Conservation (phyloP, 2,113 vertebrate genomes). For the Martes martes region DNA sequence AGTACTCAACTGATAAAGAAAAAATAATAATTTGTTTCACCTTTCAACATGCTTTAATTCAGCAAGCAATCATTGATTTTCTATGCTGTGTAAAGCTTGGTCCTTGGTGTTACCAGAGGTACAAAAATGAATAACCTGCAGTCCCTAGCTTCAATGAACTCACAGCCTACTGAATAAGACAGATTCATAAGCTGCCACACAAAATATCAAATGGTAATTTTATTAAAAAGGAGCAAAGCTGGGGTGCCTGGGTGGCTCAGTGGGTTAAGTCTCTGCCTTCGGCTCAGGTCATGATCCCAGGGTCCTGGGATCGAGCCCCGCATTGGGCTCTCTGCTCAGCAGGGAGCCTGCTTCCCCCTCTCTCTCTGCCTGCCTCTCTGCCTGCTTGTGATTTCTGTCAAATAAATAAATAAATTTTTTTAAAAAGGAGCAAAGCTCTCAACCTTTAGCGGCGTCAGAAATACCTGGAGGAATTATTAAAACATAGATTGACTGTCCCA, state of each 20-base stretch:
- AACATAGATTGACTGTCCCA: not conserved
- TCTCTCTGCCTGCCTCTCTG: no score
- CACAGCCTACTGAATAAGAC: not conserved
- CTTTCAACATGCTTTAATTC: constrained; percentile 19
- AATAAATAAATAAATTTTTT: no score
- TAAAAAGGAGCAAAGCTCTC: not conserved
- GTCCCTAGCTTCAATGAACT: not conserved
- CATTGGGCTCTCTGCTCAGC: no score
- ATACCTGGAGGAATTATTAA: not conserved
- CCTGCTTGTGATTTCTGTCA: no score
- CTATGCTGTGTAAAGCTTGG: not conserved
- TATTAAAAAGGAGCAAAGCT: not conserved
- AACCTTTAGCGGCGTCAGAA: not conserved
- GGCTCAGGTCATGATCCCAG: no score
- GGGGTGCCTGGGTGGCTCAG: no score
- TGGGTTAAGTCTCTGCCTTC: no score
- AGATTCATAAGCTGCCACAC: not conserved
- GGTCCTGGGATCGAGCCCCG: no score
- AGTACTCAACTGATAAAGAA: not conserved
- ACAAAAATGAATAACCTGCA: not conserved
- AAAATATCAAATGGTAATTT: not conserved
- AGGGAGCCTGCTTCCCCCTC: no score
- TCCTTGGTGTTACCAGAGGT: not conserved
- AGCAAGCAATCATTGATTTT: constrained; percentile 2
- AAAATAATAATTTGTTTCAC: not conserved